Conservation (phyloP, 2,113 vertebrate genomes). For the Bubo bubo region DNA sequence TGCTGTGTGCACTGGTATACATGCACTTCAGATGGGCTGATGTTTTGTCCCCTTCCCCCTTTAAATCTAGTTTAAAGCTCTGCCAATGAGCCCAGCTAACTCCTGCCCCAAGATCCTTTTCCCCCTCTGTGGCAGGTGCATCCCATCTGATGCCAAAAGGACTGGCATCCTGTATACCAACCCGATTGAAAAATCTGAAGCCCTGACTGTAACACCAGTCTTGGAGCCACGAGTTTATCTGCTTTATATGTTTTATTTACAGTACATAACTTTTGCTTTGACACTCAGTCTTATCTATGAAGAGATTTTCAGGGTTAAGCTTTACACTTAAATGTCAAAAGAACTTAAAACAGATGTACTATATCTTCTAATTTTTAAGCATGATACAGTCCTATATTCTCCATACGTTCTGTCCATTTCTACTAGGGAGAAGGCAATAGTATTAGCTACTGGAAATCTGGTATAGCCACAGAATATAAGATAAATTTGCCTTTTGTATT, state of each 20-base stretch:
- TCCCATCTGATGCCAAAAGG: no score
- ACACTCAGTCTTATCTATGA: neutral
- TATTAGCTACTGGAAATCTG: neutral
- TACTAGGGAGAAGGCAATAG: neutral
- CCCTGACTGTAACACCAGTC: no score
- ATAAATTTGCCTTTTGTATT: neutral
- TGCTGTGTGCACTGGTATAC: no score
- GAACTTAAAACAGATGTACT: neutral
- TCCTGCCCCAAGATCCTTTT: no score
- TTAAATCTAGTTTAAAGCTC: no score
- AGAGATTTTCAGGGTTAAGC: neutral
- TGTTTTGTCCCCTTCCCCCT: no score
- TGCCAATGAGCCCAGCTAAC: no score
- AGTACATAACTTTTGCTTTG: neutral
- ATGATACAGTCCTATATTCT: neutral
- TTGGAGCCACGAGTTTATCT: no score
- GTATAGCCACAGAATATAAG: neutral
- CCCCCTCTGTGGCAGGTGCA: no score
- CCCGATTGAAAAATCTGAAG: no score
- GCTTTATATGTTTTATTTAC: slow-evolving; percentile 16
- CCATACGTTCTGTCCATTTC: neutral
- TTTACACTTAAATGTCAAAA: neutral
- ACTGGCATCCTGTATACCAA: no score
- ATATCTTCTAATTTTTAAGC: neutral
- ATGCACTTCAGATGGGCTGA: no score